Percentiles rank a stretch among this genome's conserved stretches.
phyloP scores from a whole-genome alignment of 2,113 vertebrate genomes.

The Crotalus viridis region DNA sequence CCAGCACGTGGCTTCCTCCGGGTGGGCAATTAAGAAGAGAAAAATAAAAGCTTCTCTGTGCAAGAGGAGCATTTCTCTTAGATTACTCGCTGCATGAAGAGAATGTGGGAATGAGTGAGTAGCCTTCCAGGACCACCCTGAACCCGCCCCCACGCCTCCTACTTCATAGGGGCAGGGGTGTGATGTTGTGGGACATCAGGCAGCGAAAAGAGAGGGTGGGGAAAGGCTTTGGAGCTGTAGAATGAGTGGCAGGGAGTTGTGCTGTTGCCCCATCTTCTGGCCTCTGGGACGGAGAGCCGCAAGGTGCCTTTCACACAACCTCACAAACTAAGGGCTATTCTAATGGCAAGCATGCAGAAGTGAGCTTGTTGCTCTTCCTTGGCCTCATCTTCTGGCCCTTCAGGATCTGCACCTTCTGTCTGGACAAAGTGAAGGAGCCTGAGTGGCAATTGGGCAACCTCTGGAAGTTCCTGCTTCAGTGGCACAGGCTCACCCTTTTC shows the following conservation, averaged over 20 bases:
- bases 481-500: constrained; percentile 63
- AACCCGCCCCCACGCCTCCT: too few relatives aligned
- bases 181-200: not conserved
- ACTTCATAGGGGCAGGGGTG: not conserved
- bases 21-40: not conserved
- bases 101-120: not conserved
- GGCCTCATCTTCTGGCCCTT: not conserved
- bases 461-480: rapidly evolving
- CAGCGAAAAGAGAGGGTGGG: not conserved
- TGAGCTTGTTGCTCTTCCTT: not conserved
- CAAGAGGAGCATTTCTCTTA: not conserved
- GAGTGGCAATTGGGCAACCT: not conserved
- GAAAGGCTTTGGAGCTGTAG: not conserved
- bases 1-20: not conserved
- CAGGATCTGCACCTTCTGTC: not conserved
- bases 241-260: not conserved
- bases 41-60: not conserved
- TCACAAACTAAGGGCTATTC: not conserved
- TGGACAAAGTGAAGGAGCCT: not conserved
- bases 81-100: not conserved
- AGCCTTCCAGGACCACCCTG: not conserved
- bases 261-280: not conserved
- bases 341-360: not conserved
- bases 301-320: not conserved
- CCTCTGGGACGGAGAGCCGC: not conserved